phyloP scores from a whole-genome alignment of 2,888 invertebrate genomes.

The Tubulanus polymorphus region DNA sequence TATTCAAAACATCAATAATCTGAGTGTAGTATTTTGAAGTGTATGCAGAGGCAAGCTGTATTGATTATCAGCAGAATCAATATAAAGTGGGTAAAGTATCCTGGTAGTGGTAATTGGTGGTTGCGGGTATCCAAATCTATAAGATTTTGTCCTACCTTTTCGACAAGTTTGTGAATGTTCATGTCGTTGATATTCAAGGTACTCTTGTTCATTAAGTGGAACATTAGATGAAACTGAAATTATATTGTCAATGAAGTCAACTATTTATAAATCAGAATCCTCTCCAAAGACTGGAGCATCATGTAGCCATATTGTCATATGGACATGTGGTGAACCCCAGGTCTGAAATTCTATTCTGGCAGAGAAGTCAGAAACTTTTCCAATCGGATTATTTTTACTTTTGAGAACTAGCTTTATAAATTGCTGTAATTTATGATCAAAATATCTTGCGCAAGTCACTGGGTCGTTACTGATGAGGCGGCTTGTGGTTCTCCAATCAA shows the following conservation, averaged over 20 bases:
- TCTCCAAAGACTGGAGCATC: conserved; percentile 14
- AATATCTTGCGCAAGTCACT: neutral
- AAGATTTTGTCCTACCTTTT: conserved; percentile 15
- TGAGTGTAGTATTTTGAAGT: neutral
- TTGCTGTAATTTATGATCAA: conserved; percentile 3
- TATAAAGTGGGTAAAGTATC: conserved; percentile 17
- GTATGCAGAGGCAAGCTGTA: neutral
- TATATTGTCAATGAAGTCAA: conserved; percentile 13
- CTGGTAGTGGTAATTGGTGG: conserved; percentile 19
- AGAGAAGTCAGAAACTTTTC: conserved; percentile 12
- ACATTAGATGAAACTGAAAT: neutral
- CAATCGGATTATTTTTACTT: conserved; percentile 13
- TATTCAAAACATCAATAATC: conserved; percentile 2
- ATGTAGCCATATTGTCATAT: conserved; percentile 10
- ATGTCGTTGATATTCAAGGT: conserved; percentile 4
- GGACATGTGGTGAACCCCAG: conserved; percentile 13
- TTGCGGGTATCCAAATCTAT: conserved; percentile 23
- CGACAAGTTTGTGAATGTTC: conserved; percentile 17
- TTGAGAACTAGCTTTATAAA: conserved; percentile 5
- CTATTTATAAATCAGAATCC: conserved; percentile 13
- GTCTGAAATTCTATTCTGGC: conserved; percentile 11
- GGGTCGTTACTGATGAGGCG: neutral
- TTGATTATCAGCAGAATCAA: neutral
- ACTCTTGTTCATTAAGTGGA: neutral
- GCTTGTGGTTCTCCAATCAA: conserved; percentile 15